phyloP scores from a whole-genome alignment of 1,140 invertebrate genomes.

The Drosophila murphyi region DNA sequence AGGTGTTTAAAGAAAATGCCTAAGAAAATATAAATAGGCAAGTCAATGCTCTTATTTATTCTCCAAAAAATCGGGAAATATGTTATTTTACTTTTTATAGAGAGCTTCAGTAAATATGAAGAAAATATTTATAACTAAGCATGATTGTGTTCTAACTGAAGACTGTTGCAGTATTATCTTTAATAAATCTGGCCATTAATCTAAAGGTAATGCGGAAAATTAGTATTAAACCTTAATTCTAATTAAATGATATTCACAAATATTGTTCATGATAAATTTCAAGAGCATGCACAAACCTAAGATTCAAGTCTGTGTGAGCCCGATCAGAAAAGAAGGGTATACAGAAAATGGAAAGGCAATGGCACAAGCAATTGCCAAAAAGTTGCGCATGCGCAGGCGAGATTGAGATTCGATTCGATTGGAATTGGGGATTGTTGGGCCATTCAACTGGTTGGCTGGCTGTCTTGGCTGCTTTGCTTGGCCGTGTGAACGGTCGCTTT shows the following conservation, averaged over 20 bases:
- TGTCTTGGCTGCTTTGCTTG: slow-evolving; percentile 19
- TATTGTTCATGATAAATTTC: not conserved
- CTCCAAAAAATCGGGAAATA: not conserved
- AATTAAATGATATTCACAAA: not conserved
- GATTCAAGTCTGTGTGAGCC: not conserved
- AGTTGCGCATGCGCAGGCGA: slow-evolving; percentile 56
- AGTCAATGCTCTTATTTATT: slow-evolving; percentile 23
- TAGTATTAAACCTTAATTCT: not conserved
- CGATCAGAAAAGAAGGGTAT: slow-evolving; percentile 21
- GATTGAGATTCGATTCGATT: slow-evolving; percentile 52
- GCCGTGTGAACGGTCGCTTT: slow-evolving; percentile 74
- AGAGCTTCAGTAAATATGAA: not conserved
- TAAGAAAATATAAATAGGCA: not conserved
- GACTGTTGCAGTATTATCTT: no score
- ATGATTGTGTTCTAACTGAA: no score
- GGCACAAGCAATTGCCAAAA: slow-evolving; percentile 44
- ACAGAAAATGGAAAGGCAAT: slow-evolving; percentile 49
- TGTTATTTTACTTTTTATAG: not conserved
- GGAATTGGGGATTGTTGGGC: slow-evolving; percentile 50
- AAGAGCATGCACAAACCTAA: not conserved
- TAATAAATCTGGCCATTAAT: no score
- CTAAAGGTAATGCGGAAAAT: no score
- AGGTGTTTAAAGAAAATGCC: slow-evolving; percentile 40
- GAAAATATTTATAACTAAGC: no score
- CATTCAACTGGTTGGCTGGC: slow-evolving; percentile 33